Evolutionary conservation across 2,113 vertebrate species (phyloP), one percentile per base, ranked within the genome.

Genomic region (Pipa parva): DNA sequence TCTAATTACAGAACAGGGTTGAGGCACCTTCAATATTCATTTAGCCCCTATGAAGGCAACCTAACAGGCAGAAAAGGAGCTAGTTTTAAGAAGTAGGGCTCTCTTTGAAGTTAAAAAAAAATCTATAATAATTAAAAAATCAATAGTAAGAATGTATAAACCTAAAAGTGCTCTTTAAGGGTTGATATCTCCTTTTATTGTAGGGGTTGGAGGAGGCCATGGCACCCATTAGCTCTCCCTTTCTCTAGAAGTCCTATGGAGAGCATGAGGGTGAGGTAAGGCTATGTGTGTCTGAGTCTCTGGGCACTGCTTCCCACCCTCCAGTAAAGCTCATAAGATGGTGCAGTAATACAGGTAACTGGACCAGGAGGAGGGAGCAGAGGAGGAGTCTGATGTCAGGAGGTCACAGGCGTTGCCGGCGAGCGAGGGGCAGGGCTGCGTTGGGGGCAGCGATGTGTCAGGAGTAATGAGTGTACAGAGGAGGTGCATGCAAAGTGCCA

Each of bases 271-370:
- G 58, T 24, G 88, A 85, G 86, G 86, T 81, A 88, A 88, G 79
- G 85, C 81, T 85, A 86, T 59, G 51, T 51, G 87, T 69, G 31
- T 70, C 57, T 54, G 46, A 45, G 48, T 70, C 66, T 70, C 57
- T 60, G 57, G 57, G 58, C 28, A 28, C 48, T 24, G 57, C 64
- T 74, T 20, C 20, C 63, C 60, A 68, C 29, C 76, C 70, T 79
- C 79, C 76, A 81, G 80, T 81, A 85, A 81, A 80, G 80, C 62
- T 80, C 87, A 91, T 89, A 91, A 90, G 88, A 91, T 91, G 89
- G 89, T 90, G 88, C 89, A 90, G 89, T 91, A 91, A 74, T 91
- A 91, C 84, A 91, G 88, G 85, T 91, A 91, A 89, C 89, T 91
- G 88, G 89, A 90, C 89, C 89, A 91, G 82, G 89, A 90, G 71